Evolutionary conservation across 1,140 invertebrate genomes (phyloP), one percentile per base, ranked within the genome.

Genomic region (Bombus sylvicola): DNA sequence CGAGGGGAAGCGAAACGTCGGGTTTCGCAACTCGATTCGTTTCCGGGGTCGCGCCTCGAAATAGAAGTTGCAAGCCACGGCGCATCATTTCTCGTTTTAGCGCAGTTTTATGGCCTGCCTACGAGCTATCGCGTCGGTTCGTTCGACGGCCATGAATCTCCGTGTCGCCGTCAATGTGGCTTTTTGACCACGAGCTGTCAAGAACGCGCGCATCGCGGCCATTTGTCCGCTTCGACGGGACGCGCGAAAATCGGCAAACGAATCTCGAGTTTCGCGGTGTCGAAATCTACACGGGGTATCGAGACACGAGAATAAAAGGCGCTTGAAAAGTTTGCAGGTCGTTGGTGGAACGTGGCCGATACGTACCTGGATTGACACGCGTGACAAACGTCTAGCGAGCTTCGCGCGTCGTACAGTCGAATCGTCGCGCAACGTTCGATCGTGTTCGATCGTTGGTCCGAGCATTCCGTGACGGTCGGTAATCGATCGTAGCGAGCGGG

Each of bases 31-130:
- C 85, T 84, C 74, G 83, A 66, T 91, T 92, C 91, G 92, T 94
- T 95, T 95, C 94, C 94, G 94, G 94, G 94, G 92, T 95, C 95
- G 94, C 90, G 92, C 85, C 94, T 93, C 92, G 90, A 91, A 95
- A 95, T 94, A 93, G 92, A 94, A 93, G 92, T 93, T 93, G 92
- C 92, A 91, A 92, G 91, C 91, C 93, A 92, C 89, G 83, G 73
- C 87, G 92, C 91, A 93, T 93, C 92, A 92, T 47, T 93, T 94
- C 92, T 93, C 91, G 92, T 92, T 94, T 93, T 89, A 94, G 91
- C 93, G 90, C 92, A 92, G 92, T 94, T 95, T 95, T 95, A 95
- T 90, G 91, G 92, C 92, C 93, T 92, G 91, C 91, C 92, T 88
- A 92, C 86, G 92, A 93, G 92, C 92, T 94, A 94, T 94, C 92